Percentiles rank a stretch among this genome's conserved stretches.
These are phyloP conservation scores for Notarius lentiginosus DNA, from an alignment of 2,113 vertebrate species.

Conservation along the genomic window DNA sequence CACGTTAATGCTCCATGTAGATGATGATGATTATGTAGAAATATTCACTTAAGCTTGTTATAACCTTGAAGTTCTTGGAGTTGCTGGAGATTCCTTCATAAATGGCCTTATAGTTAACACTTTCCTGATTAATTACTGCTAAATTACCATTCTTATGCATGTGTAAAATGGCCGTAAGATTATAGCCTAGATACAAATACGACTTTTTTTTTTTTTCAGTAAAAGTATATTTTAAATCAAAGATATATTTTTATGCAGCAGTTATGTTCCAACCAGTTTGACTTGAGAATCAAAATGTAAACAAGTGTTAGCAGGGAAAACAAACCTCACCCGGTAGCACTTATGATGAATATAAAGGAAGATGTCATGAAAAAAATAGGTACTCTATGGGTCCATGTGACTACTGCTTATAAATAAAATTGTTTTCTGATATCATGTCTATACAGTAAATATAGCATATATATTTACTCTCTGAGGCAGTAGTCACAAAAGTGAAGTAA, in stretches of 20 bases:
- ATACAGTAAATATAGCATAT: too few species aligned
- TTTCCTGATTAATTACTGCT: not conserved
- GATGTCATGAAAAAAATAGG: too few species aligned
- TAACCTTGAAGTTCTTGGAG: not conserved
- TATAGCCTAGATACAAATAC: not conserved
- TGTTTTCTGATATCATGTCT: too few species aligned
- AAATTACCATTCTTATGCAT: not conserved
- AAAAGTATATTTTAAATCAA: not conserved
- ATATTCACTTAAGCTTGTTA: not conserved
- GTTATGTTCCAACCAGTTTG: not conserved
- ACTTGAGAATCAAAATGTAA: not conserved
- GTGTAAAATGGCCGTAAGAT: not conserved
- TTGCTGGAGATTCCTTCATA: not conserved
- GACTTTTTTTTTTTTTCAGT: not conserved
- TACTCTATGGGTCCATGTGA: too few species aligned
- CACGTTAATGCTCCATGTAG: not conserved
- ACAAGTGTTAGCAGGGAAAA: too few species aligned
- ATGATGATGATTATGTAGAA: not conserved
- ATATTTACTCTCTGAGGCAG: too few species aligned
- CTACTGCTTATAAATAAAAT: too few species aligned
- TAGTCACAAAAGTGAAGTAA: too few species aligned
- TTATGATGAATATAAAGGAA: too few species aligned
- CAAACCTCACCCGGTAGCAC: too few species aligned
- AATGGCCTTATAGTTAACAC: not conserved
- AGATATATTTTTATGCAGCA: not conserved